Evolutionary conservation across 2,888 invertebrate species (phyloP), one percentile per base, ranked within the genome.

Genomic region (Synergus itoensis): DNA sequence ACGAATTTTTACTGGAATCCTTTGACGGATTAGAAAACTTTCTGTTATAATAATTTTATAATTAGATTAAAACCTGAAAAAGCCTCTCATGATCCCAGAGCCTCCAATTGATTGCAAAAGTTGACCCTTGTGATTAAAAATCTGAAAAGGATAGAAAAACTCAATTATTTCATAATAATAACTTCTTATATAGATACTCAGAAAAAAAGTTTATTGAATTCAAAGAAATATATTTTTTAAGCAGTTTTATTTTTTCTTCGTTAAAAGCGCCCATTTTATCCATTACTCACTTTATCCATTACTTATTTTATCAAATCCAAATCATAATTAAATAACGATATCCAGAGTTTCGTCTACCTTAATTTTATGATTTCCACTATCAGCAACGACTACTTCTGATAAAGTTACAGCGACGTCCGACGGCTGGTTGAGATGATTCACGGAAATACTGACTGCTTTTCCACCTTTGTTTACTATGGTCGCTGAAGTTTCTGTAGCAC

Each of bases 301-400:
- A n/a, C n/a, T n/a, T n/a, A 28, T 28, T 28, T 28, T 3, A 28
- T 2, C 3, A 28, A 28, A 28, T 28, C 28, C 28, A 3, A 28
- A 28, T 28, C 28, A 28, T 28, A 28, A 28, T 28, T 28, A 28
- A 28, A 28, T 28, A 28, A 28, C 3, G 28, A 12, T 36, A 76
- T 77, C 48, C n/a, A 21, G 0, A 45, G 8, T 9, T 45, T 67
- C 45, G 1, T n/a, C 8, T 43, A 93, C 92, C 91, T 95, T 95
- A 16, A 96, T 94, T 67, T 96, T 93, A 86, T 96, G 94, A 89
- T 96, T 96, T 1, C 96, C 96, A 82, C 95, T 95, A 90, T 97
- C 97, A 0, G 95, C 94, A 1, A 97, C 93, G 81, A 93, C 92
- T 21, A 95, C 92, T 85, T 91, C 92, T 86, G 93, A 94, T 77